A percentile compares a stretch with the other conserved stretches of the same genome.
Evolutionary conservation across 1,140 invertebrate species (phyloP).

Genomic region (Drosophila carrolli): DNA sequence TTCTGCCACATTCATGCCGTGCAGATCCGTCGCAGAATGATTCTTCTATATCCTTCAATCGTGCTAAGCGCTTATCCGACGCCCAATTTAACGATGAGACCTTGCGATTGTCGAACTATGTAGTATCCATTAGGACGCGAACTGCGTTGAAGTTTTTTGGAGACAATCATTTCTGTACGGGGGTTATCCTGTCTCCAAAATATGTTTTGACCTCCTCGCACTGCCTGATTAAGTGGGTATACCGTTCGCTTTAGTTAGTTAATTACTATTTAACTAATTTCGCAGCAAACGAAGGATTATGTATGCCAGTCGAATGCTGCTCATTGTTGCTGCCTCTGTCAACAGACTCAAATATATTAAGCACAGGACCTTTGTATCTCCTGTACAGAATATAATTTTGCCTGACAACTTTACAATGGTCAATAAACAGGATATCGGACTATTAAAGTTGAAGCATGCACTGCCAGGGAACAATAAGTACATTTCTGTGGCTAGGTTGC

Average conservation of each 20-base stretch:
- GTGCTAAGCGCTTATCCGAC: neutral
- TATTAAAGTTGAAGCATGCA: neutral
- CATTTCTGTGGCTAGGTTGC: constrained; percentile 21
- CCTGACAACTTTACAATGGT: constrained; percentile 40
- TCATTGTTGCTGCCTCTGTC: constrained; percentile 44
- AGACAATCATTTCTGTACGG: constrained; percentile 59
- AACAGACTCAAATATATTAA: constrained; percentile 26
- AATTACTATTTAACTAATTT: neutral
- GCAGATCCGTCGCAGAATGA: neutral
- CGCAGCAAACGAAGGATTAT: constrained; percentile 17
- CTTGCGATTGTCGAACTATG: constrained; percentile 4
- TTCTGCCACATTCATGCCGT: neutral
- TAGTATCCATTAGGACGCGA: constrained; percentile 54
- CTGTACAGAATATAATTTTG: constrained; percentile 15
- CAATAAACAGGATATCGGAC: constrained; percentile 46
- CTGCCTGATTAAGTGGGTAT: constrained; percentile 50
- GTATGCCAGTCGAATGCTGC: neutral
- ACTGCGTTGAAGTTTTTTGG: constrained; percentile 29
- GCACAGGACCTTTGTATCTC: neutral
- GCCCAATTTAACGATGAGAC: neutral
- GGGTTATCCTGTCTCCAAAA: constrained; percentile 19
- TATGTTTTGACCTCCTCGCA: constrained; percentile 39
- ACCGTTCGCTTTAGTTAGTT: neutral
- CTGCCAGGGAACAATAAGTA: constrained; percentile 10
- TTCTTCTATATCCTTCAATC: neutral